Evolutionary conservation across 1,140 invertebrate species (phyloP), one percentile per base, ranked within the genome.

Genomic region (Drosophila dunni): DNA sequence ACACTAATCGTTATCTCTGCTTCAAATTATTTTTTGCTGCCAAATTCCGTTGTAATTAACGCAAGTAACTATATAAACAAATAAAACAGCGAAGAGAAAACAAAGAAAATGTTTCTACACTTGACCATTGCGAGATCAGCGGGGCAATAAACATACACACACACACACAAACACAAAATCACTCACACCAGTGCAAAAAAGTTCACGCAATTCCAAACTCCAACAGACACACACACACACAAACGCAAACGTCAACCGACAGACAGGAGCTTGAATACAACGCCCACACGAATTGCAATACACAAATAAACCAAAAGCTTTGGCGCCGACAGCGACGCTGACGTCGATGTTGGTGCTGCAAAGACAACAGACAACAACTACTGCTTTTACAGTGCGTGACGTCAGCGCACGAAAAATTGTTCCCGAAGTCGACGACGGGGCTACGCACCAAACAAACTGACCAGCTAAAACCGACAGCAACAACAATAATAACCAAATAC

Each of bases 281-380:
- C 79, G 83, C 83, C 83, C 83, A 83, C 83, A 66, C 69, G 67
- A 65, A 71, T 62, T 85, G 81, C 68, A 84, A 80, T 70, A 70
- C 48, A 82, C 60, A 82, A 82, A 82, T 79, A 81, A 66, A 80
- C 46, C 33, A 64, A 66, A 57, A 58, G 75, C 76, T 89, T 79
- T 77, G 82, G 79, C 79, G 79, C 77, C 63, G 44, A 29, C 50
- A 6, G 29, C 42, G 17, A n/a, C 50, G 4, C 4, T 11, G 11
- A 40, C 38, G 38, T 40, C 10, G 9, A 6, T n/a, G 40, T 13
- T 13, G 40, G 44, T 38, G 45, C 50, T 38, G 45, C 15, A 58
- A 65, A 9, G 42, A 72, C 15, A 38, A 58, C 46, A 61, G 51
- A 48, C 10, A 42, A 53, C 11, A 40, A 11, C 61, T 51, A 56